Evolutionary conservation across 2,888 invertebrate species (phyloP).

Genomic region (Brachyopa scutellaris): DNA sequence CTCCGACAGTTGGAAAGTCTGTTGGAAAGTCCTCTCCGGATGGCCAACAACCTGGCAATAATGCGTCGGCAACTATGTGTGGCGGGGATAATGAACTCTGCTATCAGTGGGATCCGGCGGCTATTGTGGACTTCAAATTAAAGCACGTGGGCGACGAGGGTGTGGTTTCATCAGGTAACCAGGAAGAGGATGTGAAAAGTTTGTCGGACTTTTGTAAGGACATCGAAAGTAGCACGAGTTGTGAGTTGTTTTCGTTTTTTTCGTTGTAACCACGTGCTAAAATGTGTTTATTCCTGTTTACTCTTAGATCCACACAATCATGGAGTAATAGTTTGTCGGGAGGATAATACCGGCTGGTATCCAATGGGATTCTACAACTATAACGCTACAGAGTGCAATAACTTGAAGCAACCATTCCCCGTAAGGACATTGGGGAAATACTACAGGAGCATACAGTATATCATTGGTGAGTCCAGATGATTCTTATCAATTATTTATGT

Average conservation of each 20-base stretch:
- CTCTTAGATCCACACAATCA: conserved; percentile 83
- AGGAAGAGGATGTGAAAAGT: conserved; percentile 35
- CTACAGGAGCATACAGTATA: conserved; percentile 76
- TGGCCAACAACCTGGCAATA: conserved; percentile 2
- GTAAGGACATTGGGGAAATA: conserved; percentile 76
- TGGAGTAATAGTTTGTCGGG: conserved; percentile 87
- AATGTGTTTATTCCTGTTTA: neutral
- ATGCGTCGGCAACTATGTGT: conserved; percentile 74
- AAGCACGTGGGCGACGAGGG: conserved; percentile 54
- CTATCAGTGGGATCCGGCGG: conserved; percentile 74
- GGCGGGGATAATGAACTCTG: conserved; percentile 73
- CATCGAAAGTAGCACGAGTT: conserved; percentile 39
- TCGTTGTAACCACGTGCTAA: neutral
- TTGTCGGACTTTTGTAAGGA: conserved; percentile 58
- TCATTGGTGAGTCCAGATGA: conserved; percentile 76
- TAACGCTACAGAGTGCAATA: conserved; percentile 82
- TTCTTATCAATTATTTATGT: conserved; percentile 44
- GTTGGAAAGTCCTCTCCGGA: too few relatives aligned
- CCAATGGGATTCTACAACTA: conserved; percentile 87
- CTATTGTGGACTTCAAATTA: conserved; percentile 51
- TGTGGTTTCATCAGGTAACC: conserved; percentile 7
- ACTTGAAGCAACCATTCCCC: conserved; percentile 76
- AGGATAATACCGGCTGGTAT: conserved; percentile 86
- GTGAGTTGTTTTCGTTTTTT: conserved; percentile 33
- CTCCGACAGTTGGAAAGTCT: conserved; percentile 80